Conservation (phyloP, 1,140 invertebrate species). For the Oscheius sp. region DNA sequence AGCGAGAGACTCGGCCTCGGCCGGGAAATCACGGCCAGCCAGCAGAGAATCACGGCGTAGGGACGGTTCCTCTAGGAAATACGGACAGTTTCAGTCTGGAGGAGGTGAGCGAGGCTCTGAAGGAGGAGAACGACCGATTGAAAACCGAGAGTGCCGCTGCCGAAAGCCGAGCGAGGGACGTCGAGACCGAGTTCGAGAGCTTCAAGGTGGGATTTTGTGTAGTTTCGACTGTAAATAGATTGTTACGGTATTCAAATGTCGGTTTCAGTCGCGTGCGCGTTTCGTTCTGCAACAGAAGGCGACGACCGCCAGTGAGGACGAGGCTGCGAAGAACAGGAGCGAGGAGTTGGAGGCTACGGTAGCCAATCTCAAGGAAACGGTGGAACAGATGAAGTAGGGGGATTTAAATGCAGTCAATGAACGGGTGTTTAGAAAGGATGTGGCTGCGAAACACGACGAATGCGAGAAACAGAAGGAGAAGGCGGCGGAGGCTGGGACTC, state of each 20-base stretch:
- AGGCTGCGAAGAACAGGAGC: constrained; percentile 14
- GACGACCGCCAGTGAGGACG: constrained; percentile 19
- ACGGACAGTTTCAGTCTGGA: background rate
- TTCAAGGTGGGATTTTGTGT: too few relatives aligned
- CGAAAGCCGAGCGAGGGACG: constrained; percentile 20
- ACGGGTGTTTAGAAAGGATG: background rate
- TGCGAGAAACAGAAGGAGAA: background rate
- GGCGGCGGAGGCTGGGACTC: background rate
- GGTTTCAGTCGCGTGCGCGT: constrained; percentile 27
- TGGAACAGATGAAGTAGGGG: background rate
- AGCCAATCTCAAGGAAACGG: background rate
- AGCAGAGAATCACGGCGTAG: background rate
- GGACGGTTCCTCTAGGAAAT: background rate
- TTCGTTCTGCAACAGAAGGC: constrained; percentile 34
- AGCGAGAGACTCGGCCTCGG: background rate
- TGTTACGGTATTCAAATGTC: too few relatives aligned
- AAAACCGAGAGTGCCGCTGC: background rate
- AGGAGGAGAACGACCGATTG: constrained; percentile 13
- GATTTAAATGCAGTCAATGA: background rate
- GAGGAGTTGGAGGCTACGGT: background rate
- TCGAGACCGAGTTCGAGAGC: constrained; percentile 30
- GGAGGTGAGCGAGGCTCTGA: constrained; percentile 1
- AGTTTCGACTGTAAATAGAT: too few relatives aligned
- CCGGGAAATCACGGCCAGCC: background rate
- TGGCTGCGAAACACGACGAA: background rate